Conservation (phyloP, 1,140 invertebrate species). For the Coelopa frigida region DNA sequence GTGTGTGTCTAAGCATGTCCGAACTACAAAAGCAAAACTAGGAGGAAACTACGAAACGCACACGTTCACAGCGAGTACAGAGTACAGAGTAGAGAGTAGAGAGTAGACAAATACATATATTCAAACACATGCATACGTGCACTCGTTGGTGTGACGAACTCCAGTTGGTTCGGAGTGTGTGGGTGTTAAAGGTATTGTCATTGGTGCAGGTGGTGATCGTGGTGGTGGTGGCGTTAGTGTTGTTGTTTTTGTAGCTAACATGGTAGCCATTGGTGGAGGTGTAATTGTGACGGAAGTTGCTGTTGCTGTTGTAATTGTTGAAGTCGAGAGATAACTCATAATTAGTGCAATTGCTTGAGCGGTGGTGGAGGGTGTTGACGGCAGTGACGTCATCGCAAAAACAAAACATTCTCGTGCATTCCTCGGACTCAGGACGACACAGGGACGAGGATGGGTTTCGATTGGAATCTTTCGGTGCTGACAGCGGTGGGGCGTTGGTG, state of each 20-base stretch:
- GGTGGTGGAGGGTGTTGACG: neutral
- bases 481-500: no score
- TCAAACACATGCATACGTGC: constrained; percentile 43
- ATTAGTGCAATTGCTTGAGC: neutral
- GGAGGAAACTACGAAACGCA: neutral
- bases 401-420: neutral
- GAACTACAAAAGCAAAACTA: no score
- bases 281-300: neutral
- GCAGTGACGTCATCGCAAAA: constrained; percentile 8
- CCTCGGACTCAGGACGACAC: neutral
- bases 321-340: neutral
- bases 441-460: no score
- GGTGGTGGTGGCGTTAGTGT: constrained; percentile 11
- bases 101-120: constrained; percentile 11
- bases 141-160: constrained; percentile 34
- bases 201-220: constrained; percentile 15
- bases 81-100: neutral
- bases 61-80: neutral
- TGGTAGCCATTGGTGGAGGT: neutral
- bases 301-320: neutral
- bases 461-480: no score
- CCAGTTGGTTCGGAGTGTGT: constrained; percentile 20
- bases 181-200: neutral
- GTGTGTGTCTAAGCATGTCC: no score
- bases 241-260: neutral